Base-by-base conservation (phyloP, 2,797 vertebrate species). In the Lagodon rhomboides region DNA sequence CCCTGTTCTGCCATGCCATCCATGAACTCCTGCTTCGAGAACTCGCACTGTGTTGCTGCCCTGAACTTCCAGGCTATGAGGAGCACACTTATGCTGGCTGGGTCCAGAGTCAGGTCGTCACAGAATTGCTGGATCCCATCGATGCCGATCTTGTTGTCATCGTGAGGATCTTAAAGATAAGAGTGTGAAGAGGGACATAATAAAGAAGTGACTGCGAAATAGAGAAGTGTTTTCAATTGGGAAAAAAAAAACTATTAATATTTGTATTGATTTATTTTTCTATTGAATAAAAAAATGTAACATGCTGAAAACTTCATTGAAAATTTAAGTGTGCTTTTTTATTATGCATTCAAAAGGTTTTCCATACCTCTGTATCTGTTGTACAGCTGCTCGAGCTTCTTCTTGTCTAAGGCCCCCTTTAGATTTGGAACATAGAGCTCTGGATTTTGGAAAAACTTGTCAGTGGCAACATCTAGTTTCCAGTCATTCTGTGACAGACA, bases 371-470 rank as follows among this genome's bases (percentile, higher is more conserved):
- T 97, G 92, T 99, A 99, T 95, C 98, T 96, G 95, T 95, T 98
- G 95, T 99, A 99, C 46, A 99, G 96, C 79, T 98, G 98, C 80
- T 99, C 98, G 86, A 99, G 94, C 89, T 96, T 99, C 93, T 97
- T 99, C 93, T 96, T 97, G 94, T 99, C 98, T 94, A 99, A 94
- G 16, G 95, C 95, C 85, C 96, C 97, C 91, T 98, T 99, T 86
- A 98, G 93, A 85, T 96, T 98, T 90, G 98, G 95, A 95, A 97
- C 94, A 91, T 98, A 99, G 88, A 98, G 97, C 95, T 99, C 98
- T 87, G 98, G 98, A 86, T 97, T 99, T 94, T 99, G 98, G 93
- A 99, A 99, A 95, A 98, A 99, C 94, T 98, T 99, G 95, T 99
- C 98, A 81, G 98, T 99, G 91, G 98, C 98, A 92, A 99, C 97